Evolutionary conservation across 2,797 vertebrate species (phyloP), one percentile per base, ranked within the genome.

Genomic region (Bovichtus diacanthus): DNA sequence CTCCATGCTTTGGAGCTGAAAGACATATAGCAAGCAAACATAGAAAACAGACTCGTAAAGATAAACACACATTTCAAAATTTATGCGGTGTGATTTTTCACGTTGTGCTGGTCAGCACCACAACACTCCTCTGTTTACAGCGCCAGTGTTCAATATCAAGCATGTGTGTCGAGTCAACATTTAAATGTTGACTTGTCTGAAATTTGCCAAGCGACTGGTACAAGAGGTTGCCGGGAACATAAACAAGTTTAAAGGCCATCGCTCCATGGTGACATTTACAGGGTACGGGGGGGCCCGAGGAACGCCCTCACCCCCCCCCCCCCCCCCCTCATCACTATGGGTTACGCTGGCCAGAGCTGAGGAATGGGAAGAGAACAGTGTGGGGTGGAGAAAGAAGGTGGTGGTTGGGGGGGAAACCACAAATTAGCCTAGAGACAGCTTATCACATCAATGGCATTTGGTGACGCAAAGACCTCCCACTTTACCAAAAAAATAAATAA

Each of bases 211-310:
- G 72, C 39, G 36, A 77, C 60, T 60, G 55, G 50, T 73, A 88
- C 79, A 84, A 85, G 81, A 78, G 85, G 80, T 82, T 85, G 72
- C 79, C 81, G 39, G 86, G 89, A 93, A 93, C 84, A 87, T 90
- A 86, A 92, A 92, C 88, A 91, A 84, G 87, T 94, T 92, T 83
- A 91, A 93, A 94, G 92, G 91, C 88, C 90, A 89, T 84, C 44
- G 74, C 80, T 91, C 77, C 86, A 64, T 60, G 38, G 77, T 94
- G 93, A 95, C 94, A 95, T 95, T 95, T 95, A 94, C 90, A 93
- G 88, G 94, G 89, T 89, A 79, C 41, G 76, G 69, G 75, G 69
- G 70, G 62, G 58, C 46, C 50, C 55, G 44, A 38, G 83, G 63
- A 88, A 91, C 76, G 77, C 81, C 90, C 74, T 76, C 76, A 47